phyloP scores from a whole-genome alignment of 1,140 invertebrate species.

The Procambarus virginalis region DNA sequence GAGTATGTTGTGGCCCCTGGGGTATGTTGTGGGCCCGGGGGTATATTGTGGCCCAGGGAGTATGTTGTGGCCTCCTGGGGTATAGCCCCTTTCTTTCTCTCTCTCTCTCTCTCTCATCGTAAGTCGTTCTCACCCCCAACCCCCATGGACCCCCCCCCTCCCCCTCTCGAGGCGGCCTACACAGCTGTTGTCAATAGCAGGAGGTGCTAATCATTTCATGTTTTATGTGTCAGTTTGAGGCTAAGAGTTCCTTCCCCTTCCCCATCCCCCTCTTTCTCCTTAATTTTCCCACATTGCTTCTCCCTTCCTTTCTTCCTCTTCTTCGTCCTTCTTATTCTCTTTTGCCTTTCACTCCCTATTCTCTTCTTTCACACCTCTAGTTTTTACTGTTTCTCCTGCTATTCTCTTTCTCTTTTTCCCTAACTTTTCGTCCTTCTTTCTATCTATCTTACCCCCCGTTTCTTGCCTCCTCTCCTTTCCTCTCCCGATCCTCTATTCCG shows the following conservation, averaged over 20 bases:
- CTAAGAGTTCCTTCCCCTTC: background rate
- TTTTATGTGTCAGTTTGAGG: conserved; percentile 33
- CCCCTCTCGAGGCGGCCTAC: background rate
- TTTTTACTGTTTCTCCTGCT: too few relatives aligned
- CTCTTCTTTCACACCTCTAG: too few relatives aligned
- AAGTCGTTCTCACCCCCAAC: background rate
- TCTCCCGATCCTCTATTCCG: conserved; percentile 26
- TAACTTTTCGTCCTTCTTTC: too few relatives aligned
- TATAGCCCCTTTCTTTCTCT: background rate
- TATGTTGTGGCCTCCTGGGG: too few relatives aligned
- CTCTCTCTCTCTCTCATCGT: background rate
- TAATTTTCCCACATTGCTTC: background rate
- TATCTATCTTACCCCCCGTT: too few relatives aligned
- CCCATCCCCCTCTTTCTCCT: background rate
- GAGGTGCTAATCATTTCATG: conserved; percentile 30
- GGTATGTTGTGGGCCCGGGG: too few relatives aligned
- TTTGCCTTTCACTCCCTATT: too few relatives aligned
- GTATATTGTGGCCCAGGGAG: background rate
- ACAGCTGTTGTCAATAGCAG: conserved; percentile 21
- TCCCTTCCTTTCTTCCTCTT: too few relatives aligned
- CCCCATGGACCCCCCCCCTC: background rate
- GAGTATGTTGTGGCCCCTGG: too few relatives aligned
- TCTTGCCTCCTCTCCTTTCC: too few relatives aligned
- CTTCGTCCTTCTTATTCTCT: too few relatives aligned
- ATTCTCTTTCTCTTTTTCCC: too few relatives aligned